Evolutionary conservation across 1,140 invertebrate genomes (phyloP).

Genomic region (Alviniconcha marisindica): DNA sequence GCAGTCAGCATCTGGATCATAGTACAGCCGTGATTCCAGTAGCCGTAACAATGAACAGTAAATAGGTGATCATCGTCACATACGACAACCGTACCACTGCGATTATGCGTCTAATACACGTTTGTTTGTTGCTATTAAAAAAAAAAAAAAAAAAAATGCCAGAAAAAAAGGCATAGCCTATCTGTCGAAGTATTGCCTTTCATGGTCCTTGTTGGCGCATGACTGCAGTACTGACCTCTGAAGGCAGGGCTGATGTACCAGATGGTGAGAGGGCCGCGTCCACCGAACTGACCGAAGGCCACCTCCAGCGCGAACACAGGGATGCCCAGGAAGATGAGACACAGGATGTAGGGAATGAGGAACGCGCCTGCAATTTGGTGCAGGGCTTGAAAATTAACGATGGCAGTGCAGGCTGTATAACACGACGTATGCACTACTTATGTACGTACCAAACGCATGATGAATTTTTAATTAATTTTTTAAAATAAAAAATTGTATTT

Average conservation of each 20-base stretch:
- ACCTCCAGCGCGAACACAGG: constrained; percentile 76
- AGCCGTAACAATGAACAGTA: background rate
- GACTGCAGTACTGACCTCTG: constrained; percentile 50
- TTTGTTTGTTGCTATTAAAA: background rate
- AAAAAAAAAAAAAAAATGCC: background rate
- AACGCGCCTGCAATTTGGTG: constrained; percentile 78
- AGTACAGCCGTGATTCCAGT: too few relatives aligned
- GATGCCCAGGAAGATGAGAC: constrained; percentile 78
- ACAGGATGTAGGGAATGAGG: constrained; percentile 77
- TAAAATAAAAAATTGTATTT: too few relatives aligned
- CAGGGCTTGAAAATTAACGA: too few relatives aligned
- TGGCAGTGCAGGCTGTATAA: too few relatives aligned
- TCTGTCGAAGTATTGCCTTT: background rate
- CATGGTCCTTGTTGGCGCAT: background rate
- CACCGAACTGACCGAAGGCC: constrained; percentile 72
- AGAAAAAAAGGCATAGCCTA: too few relatives aligned
- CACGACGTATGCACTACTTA: too few relatives aligned
- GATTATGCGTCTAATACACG: background rate
- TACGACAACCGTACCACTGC: background rate
- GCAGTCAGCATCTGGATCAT: too few relatives aligned
- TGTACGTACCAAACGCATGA: too few relatives aligned
- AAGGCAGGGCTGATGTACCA: constrained; percentile 56
- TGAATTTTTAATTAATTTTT: too few relatives aligned
- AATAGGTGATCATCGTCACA: background rate
- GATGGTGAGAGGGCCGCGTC: constrained; percentile 45